Evolutionary conservation across 2,888 invertebrate species (phyloP).

Genomic region (Cetonia aurata): DNA sequence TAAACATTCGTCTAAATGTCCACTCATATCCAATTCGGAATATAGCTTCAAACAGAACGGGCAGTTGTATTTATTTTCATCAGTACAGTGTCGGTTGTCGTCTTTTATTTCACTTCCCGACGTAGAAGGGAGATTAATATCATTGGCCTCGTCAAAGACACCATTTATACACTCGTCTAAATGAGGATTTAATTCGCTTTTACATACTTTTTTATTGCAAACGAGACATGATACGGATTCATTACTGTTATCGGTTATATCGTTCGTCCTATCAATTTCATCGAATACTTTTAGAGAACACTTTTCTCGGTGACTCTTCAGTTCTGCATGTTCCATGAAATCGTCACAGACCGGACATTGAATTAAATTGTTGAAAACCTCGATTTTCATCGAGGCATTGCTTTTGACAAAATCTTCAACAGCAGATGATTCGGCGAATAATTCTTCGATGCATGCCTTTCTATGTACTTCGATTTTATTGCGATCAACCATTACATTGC

Average conservation of each 20-base stretch:
- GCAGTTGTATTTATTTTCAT: slow-evolving; percentile 67
- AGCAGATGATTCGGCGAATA: background rate
- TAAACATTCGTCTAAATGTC: slow-evolving; percentile 71
- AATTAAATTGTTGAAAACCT: background rate
- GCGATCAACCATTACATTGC: slow-evolving; percentile 62
- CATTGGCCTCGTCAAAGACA: slow-evolving; percentile 61
- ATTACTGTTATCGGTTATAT: slow-evolving; percentile 4
- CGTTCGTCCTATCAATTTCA: slow-evolving; percentile 63
- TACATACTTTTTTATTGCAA: slow-evolving; percentile 62
- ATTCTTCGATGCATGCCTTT: slow-evolving; percentile 33
- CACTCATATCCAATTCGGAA: slow-evolving; percentile 70
- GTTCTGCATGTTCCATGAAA: slow-evolving; percentile 41
- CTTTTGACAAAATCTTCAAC: background rate
- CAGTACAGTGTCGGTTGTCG: slow-evolving; percentile 56
- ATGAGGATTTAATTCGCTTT: slow-evolving; percentile 63
- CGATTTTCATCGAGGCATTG: background rate
- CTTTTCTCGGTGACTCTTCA: slow-evolving; percentile 68
- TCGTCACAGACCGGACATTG: slow-evolving; percentile 49
- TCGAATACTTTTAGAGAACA: slow-evolving; percentile 69
- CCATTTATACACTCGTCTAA: slow-evolving; percentile 64
- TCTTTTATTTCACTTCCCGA: background rate
- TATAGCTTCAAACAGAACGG: slow-evolving; percentile 73
- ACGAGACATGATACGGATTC: slow-evolving; percentile 63
- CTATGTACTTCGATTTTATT: slow-evolving; percentile 61
- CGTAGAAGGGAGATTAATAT: background rate